phyloP scores from a whole-genome alignment of 1,140 invertebrate genomes.

The Lerema accius region DNA sequence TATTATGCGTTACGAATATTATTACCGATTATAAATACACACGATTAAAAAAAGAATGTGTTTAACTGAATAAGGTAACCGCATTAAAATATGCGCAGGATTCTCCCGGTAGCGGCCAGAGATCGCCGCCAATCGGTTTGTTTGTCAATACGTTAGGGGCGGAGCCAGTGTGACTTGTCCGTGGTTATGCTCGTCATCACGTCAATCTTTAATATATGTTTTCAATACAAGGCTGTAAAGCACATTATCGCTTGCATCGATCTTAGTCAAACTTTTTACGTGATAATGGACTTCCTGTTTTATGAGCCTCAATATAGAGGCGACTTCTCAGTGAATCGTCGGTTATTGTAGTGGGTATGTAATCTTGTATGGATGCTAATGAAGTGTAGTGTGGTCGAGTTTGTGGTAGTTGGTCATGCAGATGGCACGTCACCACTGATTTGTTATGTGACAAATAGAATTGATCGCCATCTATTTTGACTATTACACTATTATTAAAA shows the following conservation, averaged over 20 bases:
- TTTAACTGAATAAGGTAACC: constrained; percentile 49
- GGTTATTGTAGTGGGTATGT: constrained; percentile 57
- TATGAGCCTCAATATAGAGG: constrained; percentile 37
- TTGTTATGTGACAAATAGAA: constrained; percentile 65
- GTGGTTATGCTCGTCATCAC: constrained; percentile 30
- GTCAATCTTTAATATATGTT: constrained; percentile 38
- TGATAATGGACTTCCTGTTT: constrained; percentile 40
- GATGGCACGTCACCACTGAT: constrained; percentile 74
- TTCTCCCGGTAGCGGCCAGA: constrained; percentile 56
- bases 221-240: constrained; percentile 35
- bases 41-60: background rate
- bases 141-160: constrained; percentile 68
- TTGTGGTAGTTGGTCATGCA: constrained; percentile 76
- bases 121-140: constrained; percentile 70
- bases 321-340: constrained; percentile 38
- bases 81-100: constrained; percentile 70
- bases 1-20: no score
- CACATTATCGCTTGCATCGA: constrained; percentile 33
- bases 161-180: constrained; percentile 51
- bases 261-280: constrained; percentile 31
- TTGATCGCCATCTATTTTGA: constrained; percentile 26
- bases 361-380: constrained; percentile 77
- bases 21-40: no score
- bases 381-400: constrained; percentile 75
- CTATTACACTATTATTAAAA: constrained; percentile 2